Percentiles rank a stretch among this genome's conserved stretches.
phyloP scores from a whole-genome alignment of 2,888 invertebrate species.

The Pegoplata infirma region DNA sequence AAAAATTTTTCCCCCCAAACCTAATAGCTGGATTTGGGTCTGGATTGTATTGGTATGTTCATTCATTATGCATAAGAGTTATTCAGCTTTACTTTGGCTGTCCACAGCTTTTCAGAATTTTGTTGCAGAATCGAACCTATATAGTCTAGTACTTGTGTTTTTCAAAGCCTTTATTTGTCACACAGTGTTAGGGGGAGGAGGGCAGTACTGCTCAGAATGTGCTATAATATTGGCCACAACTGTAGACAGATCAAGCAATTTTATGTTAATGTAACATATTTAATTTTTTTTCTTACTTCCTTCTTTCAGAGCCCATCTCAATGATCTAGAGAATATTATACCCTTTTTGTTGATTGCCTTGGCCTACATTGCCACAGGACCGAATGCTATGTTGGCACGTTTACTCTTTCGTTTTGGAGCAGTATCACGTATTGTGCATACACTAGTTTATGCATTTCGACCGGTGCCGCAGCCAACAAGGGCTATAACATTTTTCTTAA shows the following conservation, averaged over 20 bases:
- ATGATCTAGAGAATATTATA: conserved; percentile 84
- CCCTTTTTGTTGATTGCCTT: conserved; percentile 80
- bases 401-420: conserved; percentile 80
- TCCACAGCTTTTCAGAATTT: too few species aligned
- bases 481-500: conserved; percentile 77
- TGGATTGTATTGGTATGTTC: too few species aligned
- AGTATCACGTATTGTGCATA: conserved; percentile 80
- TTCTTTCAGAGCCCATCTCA: conserved; percentile 82
- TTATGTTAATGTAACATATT: not conserved
- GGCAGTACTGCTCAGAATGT: too few species aligned
- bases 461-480: conserved; percentile 81
- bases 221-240: too few species aligned
- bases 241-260: not conserved
- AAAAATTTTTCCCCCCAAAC: too few species aligned
- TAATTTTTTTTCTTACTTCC: conserved; percentile 2
- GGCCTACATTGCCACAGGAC: conserved; percentile 80
- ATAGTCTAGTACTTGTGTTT: too few species aligned
- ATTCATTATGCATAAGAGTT: too few species aligned
- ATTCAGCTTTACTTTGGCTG: too few species aligned
- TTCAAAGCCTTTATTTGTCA: too few species aligned
- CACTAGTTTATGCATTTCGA: conserved; percentile 81
- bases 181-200: too few species aligned
- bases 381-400: conserved; percentile 79
- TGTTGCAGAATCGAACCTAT: too few species aligned
- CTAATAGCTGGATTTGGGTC: too few species aligned